Conservation (phyloP, 2,888 invertebrate genomes). For the Cerastis rubricosa region DNA sequence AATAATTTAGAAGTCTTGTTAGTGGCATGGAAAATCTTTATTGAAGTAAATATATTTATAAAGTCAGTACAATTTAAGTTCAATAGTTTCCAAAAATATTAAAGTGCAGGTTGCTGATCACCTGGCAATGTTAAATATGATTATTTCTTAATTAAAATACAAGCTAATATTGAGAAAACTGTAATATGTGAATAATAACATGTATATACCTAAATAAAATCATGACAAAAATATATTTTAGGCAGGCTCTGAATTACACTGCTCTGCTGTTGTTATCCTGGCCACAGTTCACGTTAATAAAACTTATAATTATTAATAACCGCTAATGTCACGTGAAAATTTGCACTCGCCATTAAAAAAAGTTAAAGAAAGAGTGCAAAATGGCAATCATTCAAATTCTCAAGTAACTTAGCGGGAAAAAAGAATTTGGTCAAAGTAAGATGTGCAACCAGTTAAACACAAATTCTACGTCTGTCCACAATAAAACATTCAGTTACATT, state of each 20-base stretch:
- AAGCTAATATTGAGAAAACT: slow-evolving; percentile 91
- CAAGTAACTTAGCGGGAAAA: slow-evolving; percentile 84
- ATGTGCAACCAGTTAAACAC: slow-evolving; percentile 87
- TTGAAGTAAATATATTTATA: slow-evolving; percentile 92
- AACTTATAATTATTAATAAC: slow-evolving; percentile 87
- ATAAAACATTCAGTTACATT: slow-evolving; percentile 70
- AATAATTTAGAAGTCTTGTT: slow-evolving; percentile 71
- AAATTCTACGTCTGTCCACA: slow-evolving; percentile 80
- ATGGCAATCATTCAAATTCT: slow-evolving; percentile 81
- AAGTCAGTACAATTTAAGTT: slow-evolving; percentile 92
- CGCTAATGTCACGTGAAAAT: slow-evolving; percentile 86
- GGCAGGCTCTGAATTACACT: slow-evolving; percentile 90
- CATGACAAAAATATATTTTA: slow-evolving; percentile 91
- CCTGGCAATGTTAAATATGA: slow-evolving; percentile 91
- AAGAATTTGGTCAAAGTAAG: slow-evolving; percentile 88
- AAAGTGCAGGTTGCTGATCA: slow-evolving; percentile 91
- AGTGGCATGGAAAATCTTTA: slow-evolving; percentile 92
- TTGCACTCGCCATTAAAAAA: slow-evolving; percentile 78
- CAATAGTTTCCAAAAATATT: slow-evolving; percentile 92
- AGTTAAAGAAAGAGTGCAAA: slow-evolving; percentile 77
- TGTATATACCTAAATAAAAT: slow-evolving; percentile 91
- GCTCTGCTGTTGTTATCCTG: slow-evolving; percentile 89
- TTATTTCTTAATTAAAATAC: slow-evolving; percentile 92
- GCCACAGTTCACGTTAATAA: slow-evolving; percentile 88
- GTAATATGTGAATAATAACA: slow-evolving; percentile 91